These are phyloP conservation scores for Drosophila rellima DNA, from an alignment of 2,888 invertebrate species.

Conservation along the genomic window DNA sequence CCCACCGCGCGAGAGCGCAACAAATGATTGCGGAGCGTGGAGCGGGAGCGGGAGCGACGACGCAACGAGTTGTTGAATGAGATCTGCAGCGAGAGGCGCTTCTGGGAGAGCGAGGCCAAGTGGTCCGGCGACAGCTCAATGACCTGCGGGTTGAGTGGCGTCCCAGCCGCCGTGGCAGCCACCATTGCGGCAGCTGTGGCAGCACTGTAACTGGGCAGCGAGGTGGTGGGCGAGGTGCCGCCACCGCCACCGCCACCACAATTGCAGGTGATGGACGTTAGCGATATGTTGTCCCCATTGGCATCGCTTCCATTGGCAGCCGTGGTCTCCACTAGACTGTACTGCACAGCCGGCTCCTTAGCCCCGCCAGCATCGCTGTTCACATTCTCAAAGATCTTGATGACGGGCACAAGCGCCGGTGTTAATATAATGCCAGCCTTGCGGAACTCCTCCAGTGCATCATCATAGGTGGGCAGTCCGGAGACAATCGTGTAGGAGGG, in stretches of 20 bases:
- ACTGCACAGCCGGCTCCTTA: slow-evolving; percentile 67
- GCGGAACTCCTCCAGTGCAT: slow-evolving; percentile 88
- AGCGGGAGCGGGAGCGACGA: slow-evolving; percentile 72
- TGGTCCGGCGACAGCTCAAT: slow-evolving; percentile 85
- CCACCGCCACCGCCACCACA: slow-evolving; percentile 63
- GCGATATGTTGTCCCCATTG: slow-evolving; percentile 74
- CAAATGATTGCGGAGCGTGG: slow-evolving; percentile 82
- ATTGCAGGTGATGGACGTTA: slow-evolving; percentile 77
- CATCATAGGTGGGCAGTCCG: slow-evolving; percentile 89
- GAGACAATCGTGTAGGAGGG: slow-evolving; percentile 89
- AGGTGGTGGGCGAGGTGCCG: slow-evolving; percentile 42
- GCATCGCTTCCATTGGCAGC: slow-evolving; percentile 13
- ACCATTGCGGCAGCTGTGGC: slow-evolving; percentile 57
- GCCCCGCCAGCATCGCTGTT: slow-evolving; percentile 37
- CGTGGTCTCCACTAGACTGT: slow-evolving; percentile 67
- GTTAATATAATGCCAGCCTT: slow-evolving; percentile 85
- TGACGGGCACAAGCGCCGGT: slow-evolving; percentile 81
- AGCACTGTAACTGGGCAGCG: slow-evolving; percentile 67
- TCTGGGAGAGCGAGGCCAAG: slow-evolving; percentile 83
- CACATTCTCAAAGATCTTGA: slow-evolving; percentile 83
- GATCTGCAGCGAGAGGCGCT: slow-evolving; percentile 85
- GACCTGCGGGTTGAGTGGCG: slow-evolving; percentile 66
- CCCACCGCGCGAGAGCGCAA: slow-evolving; percentile 79
- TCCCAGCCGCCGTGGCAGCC: slow-evolving; percentile 37
- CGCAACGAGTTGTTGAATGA: slow-evolving; percentile 82